Evolutionary conservation across 2,888 invertebrate genomes (phyloP), one percentile per base, ranked within the genome.

Genomic region (Palloptera scutellata): DNA sequence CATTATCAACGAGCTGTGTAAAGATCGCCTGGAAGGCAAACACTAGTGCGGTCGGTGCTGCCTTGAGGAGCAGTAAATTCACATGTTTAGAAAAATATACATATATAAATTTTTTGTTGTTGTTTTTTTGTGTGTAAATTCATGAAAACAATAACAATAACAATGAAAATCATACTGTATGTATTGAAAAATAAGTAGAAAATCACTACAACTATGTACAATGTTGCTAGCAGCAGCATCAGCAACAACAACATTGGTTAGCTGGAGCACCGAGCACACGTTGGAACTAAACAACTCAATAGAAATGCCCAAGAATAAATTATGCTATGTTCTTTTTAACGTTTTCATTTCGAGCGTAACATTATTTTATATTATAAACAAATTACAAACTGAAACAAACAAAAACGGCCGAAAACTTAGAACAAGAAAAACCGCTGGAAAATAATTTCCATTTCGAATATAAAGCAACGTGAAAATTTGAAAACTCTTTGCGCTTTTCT

Each of bases 291-390:
- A 66, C 61, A 66, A 66, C 66, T 66, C 66, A 66, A 66, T 66
- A 66, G 57, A 66, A 66, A 66, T 57, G 66, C 61, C 57, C 20
- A 66, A 66, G 19, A 66, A 66, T 66, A 66, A 66, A 61, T 66
- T 66, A 66, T 66, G 66, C 55, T 66, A 57, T 66, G 51, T 66
- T 54, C 54, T 12, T 45, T 54, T n/a, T 30, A 30, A 45, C 58
- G 43, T 55, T 51, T 57, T 61, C 40, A 45, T 61, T 61, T 17
- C 19, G 53, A 45, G 43, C 12, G 45, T 45, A 45, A 20, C 15
- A n/a, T 48, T 48, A 30, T 30, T 30, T 30, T 30, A 30, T 30
- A 30, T 30, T 30, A 30, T 57, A 55, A 60, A 58, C 51, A 41
- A 64, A 30, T 60, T 52, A 40, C 40, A 17, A n/a, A n/a, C n/a